Evolutionary conservation across 2,113 vertebrate genomes (phyloP).

Genomic region (Neolamprologus sp.): DNA sequence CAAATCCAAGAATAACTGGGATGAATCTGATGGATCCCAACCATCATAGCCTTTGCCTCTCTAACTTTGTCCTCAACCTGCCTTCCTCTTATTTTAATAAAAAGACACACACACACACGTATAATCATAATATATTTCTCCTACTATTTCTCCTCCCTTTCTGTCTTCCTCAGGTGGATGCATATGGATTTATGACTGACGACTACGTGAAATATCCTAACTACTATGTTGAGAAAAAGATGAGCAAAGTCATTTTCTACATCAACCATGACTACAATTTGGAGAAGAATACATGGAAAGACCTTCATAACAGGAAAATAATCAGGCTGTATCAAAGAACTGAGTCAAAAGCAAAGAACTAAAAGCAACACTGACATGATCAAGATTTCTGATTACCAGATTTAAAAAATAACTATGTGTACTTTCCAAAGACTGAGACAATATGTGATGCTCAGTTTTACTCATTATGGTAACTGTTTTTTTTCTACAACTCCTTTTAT

Average conservation of each 20-base stretch:
- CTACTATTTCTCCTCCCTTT: accelerated
- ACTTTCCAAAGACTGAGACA: background rate
- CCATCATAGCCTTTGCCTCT: background rate
- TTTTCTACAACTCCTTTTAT: accelerated
- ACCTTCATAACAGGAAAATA: slow-evolving; percentile 71
- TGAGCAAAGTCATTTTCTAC: slow-evolving; percentile 67
- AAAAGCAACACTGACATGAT: background rate
- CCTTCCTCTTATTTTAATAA: accelerated
- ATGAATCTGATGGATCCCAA: background rate
- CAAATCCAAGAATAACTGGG: background rate
- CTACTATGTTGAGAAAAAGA: slow-evolving; percentile 72
- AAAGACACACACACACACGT: accelerated
- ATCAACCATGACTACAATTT: slow-evolving; percentile 78
- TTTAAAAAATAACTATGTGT: background rate
- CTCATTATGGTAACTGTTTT: background rate
- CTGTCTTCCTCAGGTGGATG: slow-evolving; percentile 71
- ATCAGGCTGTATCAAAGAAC: slow-evolving; percentile 76
- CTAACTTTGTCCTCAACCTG: background rate
- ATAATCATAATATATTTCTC: accelerated
- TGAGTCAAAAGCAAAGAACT: background rate
- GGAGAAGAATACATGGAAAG: slow-evolving; percentile 78
- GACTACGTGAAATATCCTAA: slow-evolving; percentile 72
- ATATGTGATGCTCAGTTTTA: background rate
- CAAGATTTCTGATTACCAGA: background rate
- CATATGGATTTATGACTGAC: slow-evolving; percentile 84